Percentiles rank a stretch among this genome's conserved stretches.
These are phyloP conservation scores for Odontamblyopus rebecca DNA, from an alignment of 2,797 vertebrate species.

Conservation along the genomic window DNA sequence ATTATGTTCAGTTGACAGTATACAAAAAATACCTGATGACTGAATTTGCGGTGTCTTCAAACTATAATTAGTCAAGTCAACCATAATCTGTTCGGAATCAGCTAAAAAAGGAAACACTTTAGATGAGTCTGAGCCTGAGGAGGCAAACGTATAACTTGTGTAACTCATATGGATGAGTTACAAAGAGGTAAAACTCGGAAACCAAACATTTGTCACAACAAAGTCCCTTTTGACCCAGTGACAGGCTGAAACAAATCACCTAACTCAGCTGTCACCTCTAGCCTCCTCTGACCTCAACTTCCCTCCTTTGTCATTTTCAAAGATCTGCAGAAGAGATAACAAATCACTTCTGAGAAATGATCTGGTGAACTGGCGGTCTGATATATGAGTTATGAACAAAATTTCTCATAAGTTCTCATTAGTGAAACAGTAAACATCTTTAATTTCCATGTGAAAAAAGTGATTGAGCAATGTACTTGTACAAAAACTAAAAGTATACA, in stretches of 20 bases:
- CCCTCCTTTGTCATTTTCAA: not conserved
- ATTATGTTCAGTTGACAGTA: slow-evolving; percentile 17
- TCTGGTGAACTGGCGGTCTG: not conserved
- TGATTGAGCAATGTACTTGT: not conserved
- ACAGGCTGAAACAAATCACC: slow-evolving; percentile 59
- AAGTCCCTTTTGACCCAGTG: slow-evolving; percentile 42
- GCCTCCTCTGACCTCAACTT: slow-evolving; percentile 20
- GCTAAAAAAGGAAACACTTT: slow-evolving; percentile 45
- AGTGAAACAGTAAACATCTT: not conserved
- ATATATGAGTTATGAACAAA: not conserved
- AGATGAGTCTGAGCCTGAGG: slow-evolving; percentile 44
- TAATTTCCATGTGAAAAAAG: not conserved
- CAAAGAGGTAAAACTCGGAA: slow-evolving; percentile 31
- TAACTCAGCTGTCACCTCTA: not conserved
- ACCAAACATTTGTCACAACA: slow-evolving; percentile 23
- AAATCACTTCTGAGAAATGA: not conserved
- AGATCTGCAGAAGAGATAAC: not conserved
- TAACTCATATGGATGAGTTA: not conserved
- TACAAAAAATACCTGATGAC: slow-evolving; percentile 9
- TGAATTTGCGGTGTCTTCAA: slow-evolving; percentile 7
- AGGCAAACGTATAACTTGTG: not conserved
- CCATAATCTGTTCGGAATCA: slow-evolving; percentile 48
- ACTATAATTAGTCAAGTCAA: slow-evolving; percentile 54
- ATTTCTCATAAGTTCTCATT: not conserved
- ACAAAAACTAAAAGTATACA: no score